phyloP scores from a whole-genome alignment of 2,113 vertebrate species.

The Corynorhinus townsendii region DNA sequence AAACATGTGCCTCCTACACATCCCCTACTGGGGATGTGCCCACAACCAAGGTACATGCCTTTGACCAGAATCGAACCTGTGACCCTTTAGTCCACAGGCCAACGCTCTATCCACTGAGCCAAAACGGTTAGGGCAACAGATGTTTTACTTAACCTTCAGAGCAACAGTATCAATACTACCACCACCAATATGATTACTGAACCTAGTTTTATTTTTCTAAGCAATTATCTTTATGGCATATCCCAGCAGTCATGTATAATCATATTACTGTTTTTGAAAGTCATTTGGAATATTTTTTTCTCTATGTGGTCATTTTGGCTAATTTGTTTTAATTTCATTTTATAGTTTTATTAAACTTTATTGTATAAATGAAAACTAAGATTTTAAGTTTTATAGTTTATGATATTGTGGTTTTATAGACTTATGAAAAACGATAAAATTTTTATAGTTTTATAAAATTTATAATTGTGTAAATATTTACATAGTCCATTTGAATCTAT shows the following conservation, averaged over 20 bases:
- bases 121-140: not conserved
- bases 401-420: not conserved
- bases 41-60: too few species aligned
- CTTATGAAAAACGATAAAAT: not conserved
- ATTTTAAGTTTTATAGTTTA: not conserved
- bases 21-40: too few species aligned
- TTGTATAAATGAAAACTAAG: not conserved
- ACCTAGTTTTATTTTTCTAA: not conserved
- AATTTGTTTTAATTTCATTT: not conserved
- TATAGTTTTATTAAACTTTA: not conserved
- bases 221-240: not conserved
- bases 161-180: not conserved
- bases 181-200: not conserved
- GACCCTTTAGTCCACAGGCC: too few species aligned
- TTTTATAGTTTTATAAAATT: not conserved
- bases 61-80: too few species aligned
- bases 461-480: not conserved
- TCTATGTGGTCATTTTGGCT: not conserved
- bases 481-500: not conserved
- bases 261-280: not conserved
- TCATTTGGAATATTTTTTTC: not conserved
- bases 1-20: too few species aligned
- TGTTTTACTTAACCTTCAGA: not conserved
- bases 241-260: not conserved
- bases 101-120: too few species aligned